Base-by-base conservation (phyloP, 2,888 invertebrate species). In the Exephanes ischioxanthus region DNA sequence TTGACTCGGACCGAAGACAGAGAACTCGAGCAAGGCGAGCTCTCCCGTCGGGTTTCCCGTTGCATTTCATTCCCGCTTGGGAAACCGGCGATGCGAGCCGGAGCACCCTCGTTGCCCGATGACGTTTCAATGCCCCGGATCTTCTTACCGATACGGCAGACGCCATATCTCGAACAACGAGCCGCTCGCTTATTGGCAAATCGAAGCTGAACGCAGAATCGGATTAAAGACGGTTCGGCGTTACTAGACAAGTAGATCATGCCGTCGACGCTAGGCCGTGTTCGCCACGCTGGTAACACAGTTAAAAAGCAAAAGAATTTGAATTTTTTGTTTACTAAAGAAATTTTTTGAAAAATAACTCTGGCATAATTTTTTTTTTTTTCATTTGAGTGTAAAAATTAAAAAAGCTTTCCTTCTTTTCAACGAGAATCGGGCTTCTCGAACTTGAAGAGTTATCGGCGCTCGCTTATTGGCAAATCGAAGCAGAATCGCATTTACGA, bases 21-120 rank as follows among this genome's bases (percentile, higher is more conserved):
- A 19, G 63, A 75, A 75, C 33, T 33, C 51, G n/a, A 33, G 51
- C 19, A 16, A 14, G n/a, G 45, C 19, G 48, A 48, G 30, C 16
- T 45, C 26, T 63, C 48, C 30, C 26, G 19, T 76, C n/a, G 33
- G 26, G 6, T 33, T 33, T 33, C 63, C 30, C 63, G 30, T 63
- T 33, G 30, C 63, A 26, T 66, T 76, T 51, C 66, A 33, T 51
- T 51, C 66, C 11, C 33, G 33, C 75, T 66, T 22, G 45, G 51
- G 19, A 66, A 33, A 63, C 9, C 19, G 48, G 33, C 63, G 61
- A 48, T 30, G 75, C 33, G 48, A 33, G 9, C 19, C 19, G 9
- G 3, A 22, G 48, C 33, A 63, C 51, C 66, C 19, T 66, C 51
- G 75, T 66, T 76, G 14, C 19, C 19, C 51, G 51, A 66, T 33